Conservation (phyloP, 2,113 vertebrate species). For the Nyctibius bracteatus region DNA sequence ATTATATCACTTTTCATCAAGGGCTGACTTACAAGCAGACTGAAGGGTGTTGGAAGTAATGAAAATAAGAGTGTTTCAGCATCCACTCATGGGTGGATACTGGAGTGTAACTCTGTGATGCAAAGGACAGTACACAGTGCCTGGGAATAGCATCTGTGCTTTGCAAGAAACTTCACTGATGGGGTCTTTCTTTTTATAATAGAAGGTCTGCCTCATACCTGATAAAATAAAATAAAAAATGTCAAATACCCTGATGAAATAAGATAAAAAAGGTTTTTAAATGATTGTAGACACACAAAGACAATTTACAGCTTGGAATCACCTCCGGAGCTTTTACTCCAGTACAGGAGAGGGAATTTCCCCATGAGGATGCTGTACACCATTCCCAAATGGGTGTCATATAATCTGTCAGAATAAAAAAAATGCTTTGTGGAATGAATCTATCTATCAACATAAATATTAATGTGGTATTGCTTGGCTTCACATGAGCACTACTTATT, state of each 20-base stretch:
- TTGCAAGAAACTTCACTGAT: neutral
- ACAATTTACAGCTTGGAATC: neutral
- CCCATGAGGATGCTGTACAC: neutral
- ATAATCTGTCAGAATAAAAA: neutral
- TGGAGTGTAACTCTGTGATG: neutral
- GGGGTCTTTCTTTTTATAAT: neutral
- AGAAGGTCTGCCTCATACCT: neutral
- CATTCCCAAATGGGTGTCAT: neutral
- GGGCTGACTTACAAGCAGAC: neutral
- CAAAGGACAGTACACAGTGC: neutral
- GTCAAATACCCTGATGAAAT: neutral
- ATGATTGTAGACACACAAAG: neutral
- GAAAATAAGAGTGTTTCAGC: neutral
- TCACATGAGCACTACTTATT: neutral
- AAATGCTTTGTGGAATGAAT: neutral
- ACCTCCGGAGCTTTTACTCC: neutral
- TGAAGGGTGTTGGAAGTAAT: neutral
- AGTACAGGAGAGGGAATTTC: neutral
- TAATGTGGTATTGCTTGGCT: neutral
- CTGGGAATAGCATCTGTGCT: neutral
- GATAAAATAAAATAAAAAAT: neutral
- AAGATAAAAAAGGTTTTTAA: neutral
- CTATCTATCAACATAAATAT: neutral
- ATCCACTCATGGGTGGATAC: neutral
- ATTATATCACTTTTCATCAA: neutral